Conservation (phyloP, 2,888 invertebrate genomes). For the Achlya flavicornis region DNA sequence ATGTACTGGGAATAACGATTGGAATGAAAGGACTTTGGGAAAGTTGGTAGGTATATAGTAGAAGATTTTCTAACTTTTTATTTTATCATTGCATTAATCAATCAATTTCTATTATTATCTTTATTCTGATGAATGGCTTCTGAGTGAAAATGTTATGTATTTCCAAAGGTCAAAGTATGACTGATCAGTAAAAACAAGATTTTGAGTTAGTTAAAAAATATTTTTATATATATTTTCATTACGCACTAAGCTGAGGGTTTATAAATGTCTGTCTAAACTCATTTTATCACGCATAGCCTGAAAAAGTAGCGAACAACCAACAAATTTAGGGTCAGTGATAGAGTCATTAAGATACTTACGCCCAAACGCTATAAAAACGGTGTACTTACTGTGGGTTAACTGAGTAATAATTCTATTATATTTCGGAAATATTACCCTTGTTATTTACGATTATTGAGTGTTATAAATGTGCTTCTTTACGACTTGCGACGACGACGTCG, state of each 20-base stretch:
- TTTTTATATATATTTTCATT: not conserved
- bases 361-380: slow-evolving; percentile 14
- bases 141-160: not conserved
- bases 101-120: not conserved
- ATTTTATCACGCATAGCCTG: not conserved
- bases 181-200: no score
- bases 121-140: not conserved
- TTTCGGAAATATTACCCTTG: slow-evolving; percentile 39
- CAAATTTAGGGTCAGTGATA: slow-evolving; percentile 7
- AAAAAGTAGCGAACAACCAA: not conserved
- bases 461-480: slow-evolving; percentile 52
- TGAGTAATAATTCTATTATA: slow-evolving; percentile 38
- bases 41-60: not conserved
- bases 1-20: not conserved
- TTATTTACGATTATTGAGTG: slow-evolving; percentile 57
- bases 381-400: slow-evolving; percentile 14
- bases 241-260: not conserved
- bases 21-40: not conserved
- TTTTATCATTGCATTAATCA: not conserved
- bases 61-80: not conserved
- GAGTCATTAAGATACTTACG: slow-evolving; percentile 7
- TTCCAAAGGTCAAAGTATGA: not conserved
- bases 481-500: slow-evolving; percentile 42
- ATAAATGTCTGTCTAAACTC: not conserved
- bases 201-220: not conserved